Conservation (phyloP, 1,140 invertebrate genomes). For the Cyrtorhinus lividipennis region DNA sequence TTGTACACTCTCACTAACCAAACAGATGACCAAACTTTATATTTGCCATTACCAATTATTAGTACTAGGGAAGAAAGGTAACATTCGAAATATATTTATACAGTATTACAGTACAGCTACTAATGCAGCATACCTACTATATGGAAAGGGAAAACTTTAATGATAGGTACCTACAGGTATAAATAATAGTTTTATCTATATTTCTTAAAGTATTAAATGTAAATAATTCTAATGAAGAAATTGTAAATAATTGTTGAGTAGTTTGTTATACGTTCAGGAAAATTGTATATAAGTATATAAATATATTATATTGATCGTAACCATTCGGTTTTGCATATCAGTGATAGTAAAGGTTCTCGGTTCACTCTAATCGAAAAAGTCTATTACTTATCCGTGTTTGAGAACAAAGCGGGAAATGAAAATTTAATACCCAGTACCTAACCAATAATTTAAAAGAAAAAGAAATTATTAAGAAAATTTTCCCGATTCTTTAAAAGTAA, state of each 20-base stretch:
- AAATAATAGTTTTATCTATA: constrained; percentile 14
- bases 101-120: constrained; percentile 22
- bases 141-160: neutral
- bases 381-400: neutral
- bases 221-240: constrained; percentile 14
- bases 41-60: constrained; percentile 14
- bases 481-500: too few species aligned
- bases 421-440: too few species aligned
- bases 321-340: constrained; percentile 20
- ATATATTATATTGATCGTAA: constrained; percentile 10
- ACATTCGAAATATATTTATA: constrained; percentile 24
- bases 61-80: constrained; percentile 14
- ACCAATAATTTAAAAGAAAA: too few species aligned
- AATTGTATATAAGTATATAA: constrained; percentile 15
- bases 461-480: too few species aligned
- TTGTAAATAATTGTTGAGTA: constrained; percentile 23
- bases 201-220: constrained; percentile 18
- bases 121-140: neutral
- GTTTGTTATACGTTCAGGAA: constrained; percentile 17
- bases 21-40: constrained; percentile 14
- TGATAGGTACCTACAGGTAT: constrained; percentile 1
- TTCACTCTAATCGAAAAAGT: neutral
- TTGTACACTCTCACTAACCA: neutral
- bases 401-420: too few species aligned
- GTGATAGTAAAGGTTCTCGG: neutral